Percentiles rank a stretch among this genome's conserved stretches.
Conservation (phyloP, 2,888 invertebrate species). For the Masnerella sp. region DNA sequence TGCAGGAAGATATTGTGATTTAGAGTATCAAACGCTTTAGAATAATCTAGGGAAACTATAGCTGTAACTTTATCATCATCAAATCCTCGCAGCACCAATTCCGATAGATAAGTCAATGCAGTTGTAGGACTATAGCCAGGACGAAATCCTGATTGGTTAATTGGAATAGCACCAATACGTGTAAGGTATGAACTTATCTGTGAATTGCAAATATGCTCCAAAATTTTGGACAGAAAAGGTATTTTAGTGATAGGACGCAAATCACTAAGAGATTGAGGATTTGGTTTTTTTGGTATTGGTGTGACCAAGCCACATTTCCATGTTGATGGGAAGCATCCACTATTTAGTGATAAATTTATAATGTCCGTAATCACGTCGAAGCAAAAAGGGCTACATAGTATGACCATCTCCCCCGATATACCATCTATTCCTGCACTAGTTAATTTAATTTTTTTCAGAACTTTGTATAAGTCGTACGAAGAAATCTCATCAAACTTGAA, state of each 20-base stretch:
- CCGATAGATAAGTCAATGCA: not conserved
- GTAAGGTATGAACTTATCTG: not conserved
- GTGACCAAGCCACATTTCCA: conserved; percentile 4
- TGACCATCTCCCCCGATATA: conserved; percentile 1
- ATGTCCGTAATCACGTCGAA: not conserved
- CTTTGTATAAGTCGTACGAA: not conserved
- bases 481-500: too few species aligned
- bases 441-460: conserved; percentile 5
- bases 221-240: conserved; percentile 2
- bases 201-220: conserved; percentile 1
- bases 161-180: not conserved
- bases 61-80: not conserved
- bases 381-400: not conserved
- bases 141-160: conserved; percentile 1
- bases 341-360: not conserved
- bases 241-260: not conserved
- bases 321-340: not conserved
- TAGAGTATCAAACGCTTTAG: not conserved
- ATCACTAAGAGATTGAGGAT: not conserved
- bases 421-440: conserved; percentile 5
- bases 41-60: not conserved
- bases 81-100: not conserved
- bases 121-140: not conserved
- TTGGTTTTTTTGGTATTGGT: conserved; percentile 1
- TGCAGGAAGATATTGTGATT: not conserved